These are phyloP conservation scores for Podabrus alpinus DNA, from an alignment of 2,888 invertebrate species.

Conservation along the genomic window DNA sequence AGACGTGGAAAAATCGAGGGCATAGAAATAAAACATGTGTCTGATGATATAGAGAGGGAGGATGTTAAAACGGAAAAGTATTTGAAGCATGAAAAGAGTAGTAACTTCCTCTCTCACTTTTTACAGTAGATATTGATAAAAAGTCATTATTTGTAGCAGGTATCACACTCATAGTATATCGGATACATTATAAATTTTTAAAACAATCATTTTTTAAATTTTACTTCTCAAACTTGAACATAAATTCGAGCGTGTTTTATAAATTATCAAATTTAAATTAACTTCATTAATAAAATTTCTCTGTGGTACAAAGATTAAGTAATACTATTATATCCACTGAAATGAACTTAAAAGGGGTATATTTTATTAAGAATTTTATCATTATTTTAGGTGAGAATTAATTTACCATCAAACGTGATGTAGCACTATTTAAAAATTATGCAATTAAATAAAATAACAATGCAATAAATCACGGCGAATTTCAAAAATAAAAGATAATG, in stretches of 20 bases:
- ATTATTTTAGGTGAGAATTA: background rate
- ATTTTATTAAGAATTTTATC: background rate
- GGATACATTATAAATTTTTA: background rate
- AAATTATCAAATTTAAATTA: background rate
- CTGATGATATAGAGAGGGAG: slow-evolving; percentile 46
- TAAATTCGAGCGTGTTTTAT: background rate
- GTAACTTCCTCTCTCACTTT: slow-evolving; percentile 37
- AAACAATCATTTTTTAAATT: background rate
- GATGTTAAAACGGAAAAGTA: slow-evolving; percentile 40
- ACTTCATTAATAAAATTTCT: background rate
- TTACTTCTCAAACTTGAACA: background rate
- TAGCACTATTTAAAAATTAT: background rate
- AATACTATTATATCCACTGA: background rate
- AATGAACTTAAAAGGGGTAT: background rate
- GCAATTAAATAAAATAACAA: background rate
- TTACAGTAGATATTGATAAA: slow-evolving; percentile 26
- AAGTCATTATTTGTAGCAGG: slow-evolving; percentile 11
- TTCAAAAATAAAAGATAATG: background rate
- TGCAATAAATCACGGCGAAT: background rate
- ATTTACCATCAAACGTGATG: background rate
- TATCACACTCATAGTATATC: background rate
- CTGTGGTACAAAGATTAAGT: background rate
- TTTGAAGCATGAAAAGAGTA: slow-evolving; percentile 41
- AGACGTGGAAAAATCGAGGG: slow-evolving; percentile 38
- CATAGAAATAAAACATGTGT: slow-evolving; percentile 49